Base-by-base conservation (phyloP, 2,888 invertebrate genomes). In the Gonocerus acuteangulatus region DNA sequence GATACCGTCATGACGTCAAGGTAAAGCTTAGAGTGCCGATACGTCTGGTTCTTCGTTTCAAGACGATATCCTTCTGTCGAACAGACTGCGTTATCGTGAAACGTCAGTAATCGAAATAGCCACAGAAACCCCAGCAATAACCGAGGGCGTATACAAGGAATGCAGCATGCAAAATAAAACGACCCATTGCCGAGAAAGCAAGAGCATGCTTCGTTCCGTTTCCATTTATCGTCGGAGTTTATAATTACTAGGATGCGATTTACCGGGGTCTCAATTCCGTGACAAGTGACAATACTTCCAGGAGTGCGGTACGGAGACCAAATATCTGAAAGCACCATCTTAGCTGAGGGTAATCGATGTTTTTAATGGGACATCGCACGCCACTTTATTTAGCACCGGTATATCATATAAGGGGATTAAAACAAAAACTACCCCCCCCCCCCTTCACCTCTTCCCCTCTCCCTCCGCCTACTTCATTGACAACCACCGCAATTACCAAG, bases 351-450 rank as follows among this genome's bases (percentile, higher is more conserved):
- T 56, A 60, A 64, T 64, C 64, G 56, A 64, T 64, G 64, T 32
- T 62, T 62, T 64, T 62, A 64, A 64, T 64, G 64, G 60, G 62
- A 64, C 64, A 62, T 62, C 62, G 52, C 64, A 64, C 64, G 64
- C 64, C 48, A 64, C 49, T 62, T 62, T 61, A 61, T 64, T 64
- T 60, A 59, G 62, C 34, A 49, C 62, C 47, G 32, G 39, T 64
- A 62, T 51, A 62, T 64, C 64, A 64, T 64, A 52, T 52, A 19
- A 16, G 22, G 52, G 22, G 52, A 27, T 3, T 34, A 15, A 51
- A n/a, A 51, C 32, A 52, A 52, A 19, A 52, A 34, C 34, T 18
- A 34, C 19, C 36, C 39, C 7, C 19, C 52, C 39, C 22, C 48
- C 22, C 2, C 11, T 13, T 19, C 49, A 15, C 27, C 3, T 39